Base-by-base conservation (phyloP, 2,888 invertebrate genomes). In the Drosophila borborema region DNA sequence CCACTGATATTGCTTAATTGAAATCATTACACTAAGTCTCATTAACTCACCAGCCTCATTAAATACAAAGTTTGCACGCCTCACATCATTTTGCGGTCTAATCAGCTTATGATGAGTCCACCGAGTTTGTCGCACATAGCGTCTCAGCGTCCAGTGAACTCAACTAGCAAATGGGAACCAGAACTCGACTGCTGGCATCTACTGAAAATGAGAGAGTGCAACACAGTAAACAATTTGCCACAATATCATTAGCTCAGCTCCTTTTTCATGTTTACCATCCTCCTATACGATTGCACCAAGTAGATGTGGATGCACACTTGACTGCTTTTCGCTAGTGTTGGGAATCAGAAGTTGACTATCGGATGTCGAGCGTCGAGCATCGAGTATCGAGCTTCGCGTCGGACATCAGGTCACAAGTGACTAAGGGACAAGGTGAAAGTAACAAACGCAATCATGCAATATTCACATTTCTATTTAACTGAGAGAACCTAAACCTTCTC, bases 31-130 rank as follows among this genome's bases (percentile, higher is more conserved):
- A 71, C 69, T 65, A 64, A 60, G 63, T 69, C 59, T 64, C 56
- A 75, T 82, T 70, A 72, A 58, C 66, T 63, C 55, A 45, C 46
- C 60, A 67, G 70, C 62, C 51, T 64, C 68, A 84, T 72, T 68
- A 85, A 72, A 69, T 72, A 61, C 49, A 40, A 49, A 56, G 36
- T 64, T 70, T 48, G 56, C 55, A 60, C 69, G 56, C 41, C 56
- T 51, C 61, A 36, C 55, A 56, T 77, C 38, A 64, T 59, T 70
- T 45, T 58, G 56, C 55, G 53, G 38, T 69, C 72, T 89, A 89
- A 89, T 89, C 86, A 78, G 86, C 80, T 90, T 90, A 88, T 62
- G 70, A 61, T 71, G 58, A 71, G 71, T 63, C 43, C 70, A 64
- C 74, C 48, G 70, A 66, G 68, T 74, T 66, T 68, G 61, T 61